Conservation (phyloP, 1,140 invertebrate genomes). For the Lethrus apterus region DNA sequence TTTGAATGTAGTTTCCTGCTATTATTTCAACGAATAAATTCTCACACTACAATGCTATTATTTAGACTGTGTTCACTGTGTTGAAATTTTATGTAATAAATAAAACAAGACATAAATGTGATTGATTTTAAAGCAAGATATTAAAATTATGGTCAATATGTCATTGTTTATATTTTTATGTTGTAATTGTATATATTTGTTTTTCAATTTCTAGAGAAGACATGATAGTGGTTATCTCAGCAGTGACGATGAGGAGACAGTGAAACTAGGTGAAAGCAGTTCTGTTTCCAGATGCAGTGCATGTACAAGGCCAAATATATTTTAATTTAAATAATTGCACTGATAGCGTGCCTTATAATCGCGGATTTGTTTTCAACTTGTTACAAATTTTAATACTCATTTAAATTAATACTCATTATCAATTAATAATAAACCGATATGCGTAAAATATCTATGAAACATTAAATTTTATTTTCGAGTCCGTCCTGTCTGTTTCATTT, state of each 20-base stretch:
- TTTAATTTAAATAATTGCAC: not conserved
- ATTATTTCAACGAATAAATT: too few relatives aligned
- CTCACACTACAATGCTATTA: too few relatives aligned
- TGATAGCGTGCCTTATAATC: conserved; percentile 8
- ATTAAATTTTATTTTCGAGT: too few relatives aligned
- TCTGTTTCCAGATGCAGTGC: conserved; percentile 37
- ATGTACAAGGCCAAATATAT: conserved; percentile 17
- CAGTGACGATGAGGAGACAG: conserved; percentile 49
- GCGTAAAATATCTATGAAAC: too few relatives aligned
- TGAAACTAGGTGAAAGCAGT: conserved; percentile 50
- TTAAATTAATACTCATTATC: too few relatives aligned
- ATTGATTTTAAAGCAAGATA: not conserved
- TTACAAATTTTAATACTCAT: too few relatives aligned
- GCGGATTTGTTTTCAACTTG: too few relatives aligned
- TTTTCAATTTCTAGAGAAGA: conserved; percentile 48
- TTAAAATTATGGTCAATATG: not conserved
- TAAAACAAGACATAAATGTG: not conserved
- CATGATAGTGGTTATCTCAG: conserved; percentile 56
- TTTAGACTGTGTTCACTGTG: too few relatives aligned
- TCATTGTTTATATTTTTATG: conserved; percentile 14
- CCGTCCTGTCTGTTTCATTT: too few relatives aligned
- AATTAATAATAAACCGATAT: too few relatives aligned
- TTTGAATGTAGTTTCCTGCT: too few relatives aligned
- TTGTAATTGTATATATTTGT: conserved; percentile 15
- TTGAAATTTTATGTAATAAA: too few relatives aligned